Evolutionary conservation across 1,140 invertebrate genomes (phyloP).

Genomic region (Manduca sexta): DNA sequence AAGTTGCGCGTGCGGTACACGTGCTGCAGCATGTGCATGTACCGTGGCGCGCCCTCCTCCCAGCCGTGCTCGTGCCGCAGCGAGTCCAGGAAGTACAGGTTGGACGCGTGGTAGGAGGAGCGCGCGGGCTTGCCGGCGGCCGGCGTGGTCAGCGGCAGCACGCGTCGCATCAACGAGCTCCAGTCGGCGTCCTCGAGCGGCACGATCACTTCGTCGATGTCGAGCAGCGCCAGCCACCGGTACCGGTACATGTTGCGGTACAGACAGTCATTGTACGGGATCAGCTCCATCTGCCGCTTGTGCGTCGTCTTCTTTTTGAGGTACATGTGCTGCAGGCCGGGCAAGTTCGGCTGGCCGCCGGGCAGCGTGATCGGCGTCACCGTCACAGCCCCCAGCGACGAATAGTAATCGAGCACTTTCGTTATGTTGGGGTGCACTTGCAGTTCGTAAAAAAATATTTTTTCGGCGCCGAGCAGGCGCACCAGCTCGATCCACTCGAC

Average conservation of each 20-base stretch:
- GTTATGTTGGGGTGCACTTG: slow-evolving; percentile 93
- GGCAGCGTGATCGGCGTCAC: slow-evolving; percentile 92
- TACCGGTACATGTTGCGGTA: slow-evolving; percentile 95
- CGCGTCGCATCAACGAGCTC: slow-evolving; percentile 85
- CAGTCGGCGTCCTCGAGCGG: slow-evolving; percentile 86
- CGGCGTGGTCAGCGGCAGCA: slow-evolving; percentile 81
- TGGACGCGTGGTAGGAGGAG: slow-evolving; percentile 92
- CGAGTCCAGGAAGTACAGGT: slow-evolving; percentile 96
- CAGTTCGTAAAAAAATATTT: slow-evolving; percentile 94
- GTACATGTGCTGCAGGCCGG: slow-evolving; percentile 90
- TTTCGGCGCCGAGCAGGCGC: slow-evolving; percentile 89
- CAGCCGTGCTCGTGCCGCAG: slow-evolving; percentile 86
- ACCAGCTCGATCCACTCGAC: slow-evolving; percentile 97
- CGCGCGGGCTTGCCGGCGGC: slow-evolving; percentile 82
- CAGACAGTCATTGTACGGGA: slow-evolving; percentile 97
- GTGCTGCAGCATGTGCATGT: slow-evolving; percentile 96
- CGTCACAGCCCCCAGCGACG: slow-evolving; percentile 82
- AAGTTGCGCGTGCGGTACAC: slow-evolving; percentile 93
- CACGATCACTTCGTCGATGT: slow-evolving; percentile 97
- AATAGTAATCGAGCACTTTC: slow-evolving; percentile 90
- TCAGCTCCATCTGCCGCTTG: slow-evolving; percentile 95
- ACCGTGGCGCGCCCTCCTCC: slow-evolving; percentile 88
- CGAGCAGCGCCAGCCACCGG: slow-evolving; percentile 91
- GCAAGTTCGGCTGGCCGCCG: slow-evolving; percentile 92
- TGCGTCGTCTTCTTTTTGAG: slow-evolving; percentile 91